Evolutionary conservation across 2,113 vertebrate species (phyloP), one percentile per base, ranked within the genome.

Genomic region (Corythornis cristatus): DNA sequence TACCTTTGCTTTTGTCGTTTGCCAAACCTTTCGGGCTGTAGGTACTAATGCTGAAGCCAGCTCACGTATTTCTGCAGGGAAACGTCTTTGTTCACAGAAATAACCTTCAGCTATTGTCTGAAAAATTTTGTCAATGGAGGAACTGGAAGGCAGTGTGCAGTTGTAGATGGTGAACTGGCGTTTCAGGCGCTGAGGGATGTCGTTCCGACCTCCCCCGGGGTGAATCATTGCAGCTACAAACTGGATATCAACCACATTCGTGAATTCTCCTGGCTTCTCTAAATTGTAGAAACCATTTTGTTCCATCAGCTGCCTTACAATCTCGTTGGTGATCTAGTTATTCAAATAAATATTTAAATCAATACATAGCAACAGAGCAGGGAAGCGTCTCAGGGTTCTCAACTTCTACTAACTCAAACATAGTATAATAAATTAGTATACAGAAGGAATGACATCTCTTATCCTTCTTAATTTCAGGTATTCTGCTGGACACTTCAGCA

Each of bases 261-360:
- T 98, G 90, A 98, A 98, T 93, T 98, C 98, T 37, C 98, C 98
- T 28, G 98, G 98, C 21, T 98, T 98, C 62, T 98, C 98, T 86
- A 98, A 94, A 81, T 95, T 98, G 93, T 98, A 98, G 93, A 98
- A 98, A 61, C 98, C 98, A 61, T 97, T 94, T 93, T 98, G 98
- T 80, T 98, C 98, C 98, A 98, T 98, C 95, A 98, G 93, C 92
- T 98, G 98, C 62, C 98, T 98, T 74, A 98, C 98, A 42, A 98
- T 98, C 93, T 98, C 98, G 92, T 98, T 98, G 78, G 98, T 98
- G 93, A 98, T 97, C 98, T 98, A 92, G 57, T 86, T 35, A 88
- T 29, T 2, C 2, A 12, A 80, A 61, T 64, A 71, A 22, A 73
- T 20, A 21, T 45, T 37, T 37, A 37, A 37, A 10, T 37, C 9